phyloP scores from a whole-genome alignment of 1,140 invertebrate genomes.

The Leptinotarsa texana region DNA sequence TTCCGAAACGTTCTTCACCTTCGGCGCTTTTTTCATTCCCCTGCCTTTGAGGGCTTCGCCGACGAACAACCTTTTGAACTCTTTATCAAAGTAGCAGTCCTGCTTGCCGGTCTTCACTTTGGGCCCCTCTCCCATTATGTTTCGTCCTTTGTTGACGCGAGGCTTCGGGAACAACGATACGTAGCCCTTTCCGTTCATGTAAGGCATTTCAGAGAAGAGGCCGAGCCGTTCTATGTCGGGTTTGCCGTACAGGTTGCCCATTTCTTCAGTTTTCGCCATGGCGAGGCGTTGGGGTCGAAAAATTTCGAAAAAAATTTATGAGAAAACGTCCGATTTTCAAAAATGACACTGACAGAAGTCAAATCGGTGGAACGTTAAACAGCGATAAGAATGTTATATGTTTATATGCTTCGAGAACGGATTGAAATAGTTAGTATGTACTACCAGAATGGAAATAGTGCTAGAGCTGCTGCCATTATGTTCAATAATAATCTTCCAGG shows the following conservation, averaged over 20 bases:
- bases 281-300: not conserved
- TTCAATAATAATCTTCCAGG: no score
- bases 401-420: no score
- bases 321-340: not conserved
- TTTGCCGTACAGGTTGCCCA: slow-evolving; percentile 47
- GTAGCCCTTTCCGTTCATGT: slow-evolving; percentile 50
- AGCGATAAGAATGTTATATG: no score
- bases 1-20: slow-evolving; percentile 39
- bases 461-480: no score
- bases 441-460: no score
- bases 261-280: slow-evolving; percentile 22
- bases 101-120: slow-evolving; percentile 49
- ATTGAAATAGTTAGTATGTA: no score
- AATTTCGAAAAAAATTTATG: not conserved
- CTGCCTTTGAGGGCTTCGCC: slow-evolving; percentile 45
- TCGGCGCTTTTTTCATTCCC: slow-evolving; percentile 31
- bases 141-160: slow-evolving; percentile 29
- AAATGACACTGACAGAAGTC: not conserved
- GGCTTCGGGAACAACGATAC: slow-evolving; percentile 34
- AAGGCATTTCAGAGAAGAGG: slow-evolving; percentile 52
- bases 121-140: slow-evolving; percentile 30
- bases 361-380: not conserved
- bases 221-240: slow-evolving; percentile 53
- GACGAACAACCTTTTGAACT: slow-evolving; percentile 49
- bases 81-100: slow-evolving; percentile 51